A percentile compares a stretch with the other conserved stretches of the same genome.
These are phyloP conservation scores for Diogma glabrata DNA, from an alignment of 2,888 invertebrate species.

Conservation along the genomic window DNA sequence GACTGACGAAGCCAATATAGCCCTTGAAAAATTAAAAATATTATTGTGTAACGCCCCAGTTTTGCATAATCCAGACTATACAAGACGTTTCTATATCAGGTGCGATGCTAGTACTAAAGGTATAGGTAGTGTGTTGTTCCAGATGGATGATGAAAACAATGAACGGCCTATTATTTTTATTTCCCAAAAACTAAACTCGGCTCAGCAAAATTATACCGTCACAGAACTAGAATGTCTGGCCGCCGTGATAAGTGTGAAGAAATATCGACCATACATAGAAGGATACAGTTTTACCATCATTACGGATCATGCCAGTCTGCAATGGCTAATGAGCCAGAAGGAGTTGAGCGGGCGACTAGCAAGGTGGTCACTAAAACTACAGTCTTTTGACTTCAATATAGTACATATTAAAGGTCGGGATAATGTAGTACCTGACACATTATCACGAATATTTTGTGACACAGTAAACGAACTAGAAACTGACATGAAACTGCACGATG, in stretches of 20 bases:
- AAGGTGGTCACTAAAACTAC: neutral
- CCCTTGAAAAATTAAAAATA: too few species aligned
- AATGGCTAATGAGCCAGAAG: constrained; percentile 1
- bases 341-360: neutral
- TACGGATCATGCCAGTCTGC: neutral
- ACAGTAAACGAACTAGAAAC: too few species aligned
- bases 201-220: too few species aligned
- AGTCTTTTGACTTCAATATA: neutral
- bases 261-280: constrained; percentile 2
- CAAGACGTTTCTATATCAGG: constrained; percentile 33
- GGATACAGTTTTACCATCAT: neutral
- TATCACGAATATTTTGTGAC: neutral
- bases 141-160: too few species aligned
- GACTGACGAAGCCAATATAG: constrained; percentile 21
- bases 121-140: neutral
- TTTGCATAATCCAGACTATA: too few species aligned
- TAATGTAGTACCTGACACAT: neutral
- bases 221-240: constrained; percentile 11
- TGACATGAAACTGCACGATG: too few species aligned
- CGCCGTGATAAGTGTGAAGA: neutral
- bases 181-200: too few species aligned
- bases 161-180: too few species aligned
- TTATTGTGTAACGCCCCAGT: too few species aligned
- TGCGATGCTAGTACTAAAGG: neutral
- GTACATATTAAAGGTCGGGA: neutral